Conservation (phyloP, 1,140 invertebrate species). For the Caenorhabditis elegans region DNA sequence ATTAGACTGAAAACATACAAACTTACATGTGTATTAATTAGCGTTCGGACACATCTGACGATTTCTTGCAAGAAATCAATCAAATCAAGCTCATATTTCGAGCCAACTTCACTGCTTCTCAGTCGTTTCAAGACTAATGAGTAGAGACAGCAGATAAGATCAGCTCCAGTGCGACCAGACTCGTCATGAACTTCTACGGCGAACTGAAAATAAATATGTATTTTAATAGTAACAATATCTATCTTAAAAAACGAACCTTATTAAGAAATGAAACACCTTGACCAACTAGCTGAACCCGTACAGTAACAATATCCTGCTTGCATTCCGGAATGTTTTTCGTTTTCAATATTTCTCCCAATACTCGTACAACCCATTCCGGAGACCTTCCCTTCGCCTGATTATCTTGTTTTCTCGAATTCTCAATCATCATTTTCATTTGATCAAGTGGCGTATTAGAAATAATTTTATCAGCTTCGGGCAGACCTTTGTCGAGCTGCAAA, state of each 20-base stretch:
- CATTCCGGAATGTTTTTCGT: neutral
- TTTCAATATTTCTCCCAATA: neutral
- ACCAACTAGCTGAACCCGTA: neutral
- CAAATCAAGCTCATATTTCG: neutral
- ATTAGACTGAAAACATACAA: neutral
- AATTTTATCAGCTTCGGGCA: neutral
- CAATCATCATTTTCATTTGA: neutral
- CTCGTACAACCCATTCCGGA: neutral
- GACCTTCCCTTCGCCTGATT: neutral
- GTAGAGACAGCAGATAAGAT: neutral
- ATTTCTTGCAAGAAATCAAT: neutral
- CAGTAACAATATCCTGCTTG: slow-evolving; percentile 6
- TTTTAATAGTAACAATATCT: no score
- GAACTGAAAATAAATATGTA: neutral
- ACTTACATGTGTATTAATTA: neutral
- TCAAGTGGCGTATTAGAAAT: neutral
- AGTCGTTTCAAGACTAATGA: neutral
- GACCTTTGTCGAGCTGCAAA: neutral
- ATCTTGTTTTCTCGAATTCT: neutral
- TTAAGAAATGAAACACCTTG: neutral
- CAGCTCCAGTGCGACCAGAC: neutral
- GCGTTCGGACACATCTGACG: slow-evolving; percentile 6
- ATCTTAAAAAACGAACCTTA: neutral
- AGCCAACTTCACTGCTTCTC: neutral
- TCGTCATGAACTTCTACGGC: neutral